A percentile compares a stretch with the other conserved stretches of the same genome.
Evolutionary conservation across 1,140 invertebrate species (phyloP).

Genomic region (Charaxes varanes): DNA sequence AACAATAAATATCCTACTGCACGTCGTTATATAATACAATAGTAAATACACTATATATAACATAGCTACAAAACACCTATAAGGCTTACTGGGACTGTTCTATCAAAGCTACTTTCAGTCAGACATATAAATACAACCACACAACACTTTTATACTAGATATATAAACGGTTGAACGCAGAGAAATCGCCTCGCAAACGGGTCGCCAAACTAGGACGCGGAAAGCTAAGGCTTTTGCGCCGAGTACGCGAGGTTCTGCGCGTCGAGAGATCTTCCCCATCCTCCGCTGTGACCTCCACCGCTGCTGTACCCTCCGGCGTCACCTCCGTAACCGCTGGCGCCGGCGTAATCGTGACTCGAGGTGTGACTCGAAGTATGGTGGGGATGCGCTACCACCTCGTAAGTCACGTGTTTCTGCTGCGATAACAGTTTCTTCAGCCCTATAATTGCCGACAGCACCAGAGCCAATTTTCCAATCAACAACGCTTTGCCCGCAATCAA

Average conservation of each 20-base stretch:
- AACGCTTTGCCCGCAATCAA: slow-evolving; percentile 89
- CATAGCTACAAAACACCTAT: slow-evolving; percentile 36
- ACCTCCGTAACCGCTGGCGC: slow-evolving; percentile 67
- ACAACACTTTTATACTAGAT: slow-evolving; percentile 37
- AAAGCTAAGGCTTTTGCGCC: slow-evolving; percentile 77
- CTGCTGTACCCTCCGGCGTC: slow-evolving; percentile 75
- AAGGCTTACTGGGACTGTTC: slow-evolving; percentile 28
- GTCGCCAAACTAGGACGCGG: slow-evolving; percentile 39
- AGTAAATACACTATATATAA: slow-evolving; percentile 37
- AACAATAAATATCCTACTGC: slow-evolving; percentile 25
- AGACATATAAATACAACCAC: slow-evolving; percentile 55
- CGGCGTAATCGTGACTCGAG: slow-evolving; percentile 78
- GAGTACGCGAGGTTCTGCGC: slow-evolving; percentile 84
- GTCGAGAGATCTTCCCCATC: slow-evolving; percentile 82
- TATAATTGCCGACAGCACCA: slow-evolving; percentile 87
- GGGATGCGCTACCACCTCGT: slow-evolving; percentile 88
- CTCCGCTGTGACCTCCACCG: slow-evolving; percentile 75
- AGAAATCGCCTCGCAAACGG: slow-evolving; percentile 53
- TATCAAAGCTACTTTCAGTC: slow-evolving; percentile 32
- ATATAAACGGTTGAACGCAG: slow-evolving; percentile 24
- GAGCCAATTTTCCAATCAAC: slow-evolving; percentile 87
- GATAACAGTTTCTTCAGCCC: slow-evolving; percentile 86
- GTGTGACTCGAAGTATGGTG: slow-evolving; percentile 82
- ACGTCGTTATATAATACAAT: slow-evolving; percentile 15
- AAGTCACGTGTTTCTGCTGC: slow-evolving; percentile 87